Conservation (phyloP, 1,140 invertebrate genomes). For the Dryas iulia region DNA sequence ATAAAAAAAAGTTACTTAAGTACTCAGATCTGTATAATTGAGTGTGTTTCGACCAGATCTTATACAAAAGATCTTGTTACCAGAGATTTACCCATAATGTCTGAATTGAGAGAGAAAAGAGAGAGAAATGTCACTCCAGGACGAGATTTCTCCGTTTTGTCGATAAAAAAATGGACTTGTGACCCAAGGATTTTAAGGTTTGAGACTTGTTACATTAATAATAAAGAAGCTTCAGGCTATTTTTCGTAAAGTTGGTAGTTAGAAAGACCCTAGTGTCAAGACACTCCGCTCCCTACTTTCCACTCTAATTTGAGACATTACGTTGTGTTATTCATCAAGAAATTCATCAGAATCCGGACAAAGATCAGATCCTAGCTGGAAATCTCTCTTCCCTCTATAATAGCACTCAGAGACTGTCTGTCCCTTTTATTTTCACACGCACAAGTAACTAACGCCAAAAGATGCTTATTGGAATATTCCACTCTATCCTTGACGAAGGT, state of each 20-base stretch:
- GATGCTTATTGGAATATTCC: conserved; percentile 94
- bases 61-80: background rate
- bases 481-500: conserved; percentile 93
- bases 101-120: background rate
- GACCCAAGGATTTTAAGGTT: too few species aligned
- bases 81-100: background rate
- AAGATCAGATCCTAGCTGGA: background rate
- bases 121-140: too few species aligned
- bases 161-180: too few species aligned
- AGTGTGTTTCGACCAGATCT: background rate
- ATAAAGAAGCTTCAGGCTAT: too few species aligned
- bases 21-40: background rate
- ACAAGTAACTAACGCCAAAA: conserved; percentile 91
- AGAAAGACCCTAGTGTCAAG: too few species aligned
- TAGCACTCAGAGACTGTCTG: conserved; percentile 86
- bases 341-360: background rate
- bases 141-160: too few species aligned
- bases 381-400: conserved; percentile 82
- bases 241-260: too few species aligned
- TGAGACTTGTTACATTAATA: too few species aligned
- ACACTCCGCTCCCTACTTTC: too few species aligned
- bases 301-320: too few species aligned
- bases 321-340: too few species aligned
- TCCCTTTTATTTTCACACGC: conserved; percentile 94
- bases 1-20: background rate